Evolutionary conservation across 2,797 vertebrate genomes (phyloP).

Genomic region (Arnoldichthys spilopterus): DNA sequence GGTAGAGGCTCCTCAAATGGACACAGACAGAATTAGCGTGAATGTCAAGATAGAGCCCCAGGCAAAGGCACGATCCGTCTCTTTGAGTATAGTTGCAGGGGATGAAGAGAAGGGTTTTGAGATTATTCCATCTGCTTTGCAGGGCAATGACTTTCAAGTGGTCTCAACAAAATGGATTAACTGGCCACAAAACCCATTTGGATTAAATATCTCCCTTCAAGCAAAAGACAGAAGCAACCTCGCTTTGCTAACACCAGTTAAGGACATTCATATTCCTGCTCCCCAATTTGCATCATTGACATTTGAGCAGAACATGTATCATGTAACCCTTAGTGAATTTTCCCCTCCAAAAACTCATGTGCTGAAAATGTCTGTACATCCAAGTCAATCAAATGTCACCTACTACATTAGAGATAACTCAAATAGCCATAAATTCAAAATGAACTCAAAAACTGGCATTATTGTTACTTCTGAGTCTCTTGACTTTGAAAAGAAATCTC

Average conservation of each 20-base stretch:
- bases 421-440: conserved; percentile 83
- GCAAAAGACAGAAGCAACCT: conserved; percentile 84
- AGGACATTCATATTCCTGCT: conserved; percentile 82
- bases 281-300: conserved; percentile 74
- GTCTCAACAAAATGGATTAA: conserved; percentile 86
- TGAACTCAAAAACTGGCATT: conserved; percentile 86
- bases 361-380: conserved; percentile 77
- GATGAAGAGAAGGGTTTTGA: conserved; percentile 87
- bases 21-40: conserved; percentile 76
- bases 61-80: conserved; percentile 76
- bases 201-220: conserved; percentile 92
- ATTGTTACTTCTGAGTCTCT: conserved; percentile 82
- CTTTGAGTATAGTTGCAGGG: conserved; percentile 84
- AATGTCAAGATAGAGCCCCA: conserved; percentile 78
- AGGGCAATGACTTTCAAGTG: conserved; percentile 84
- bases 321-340: conserved; percentile 86
- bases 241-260: conserved; percentile 78
- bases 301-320: conserved; percentile 86
- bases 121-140: conserved; percentile 81
- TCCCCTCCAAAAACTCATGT: conserved; percentile 87
- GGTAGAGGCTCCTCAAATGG: conserved; percentile 60
- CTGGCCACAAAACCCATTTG: conserved; percentile 84
- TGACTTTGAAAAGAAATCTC: conserved; percentile 82
- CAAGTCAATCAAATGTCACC: conserved; percentile 76
- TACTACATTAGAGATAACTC: conserved; percentile 82